Base-by-base conservation (phyloP, 2,113 vertebrate genomes). In the Nematolebias whitei region DNA sequence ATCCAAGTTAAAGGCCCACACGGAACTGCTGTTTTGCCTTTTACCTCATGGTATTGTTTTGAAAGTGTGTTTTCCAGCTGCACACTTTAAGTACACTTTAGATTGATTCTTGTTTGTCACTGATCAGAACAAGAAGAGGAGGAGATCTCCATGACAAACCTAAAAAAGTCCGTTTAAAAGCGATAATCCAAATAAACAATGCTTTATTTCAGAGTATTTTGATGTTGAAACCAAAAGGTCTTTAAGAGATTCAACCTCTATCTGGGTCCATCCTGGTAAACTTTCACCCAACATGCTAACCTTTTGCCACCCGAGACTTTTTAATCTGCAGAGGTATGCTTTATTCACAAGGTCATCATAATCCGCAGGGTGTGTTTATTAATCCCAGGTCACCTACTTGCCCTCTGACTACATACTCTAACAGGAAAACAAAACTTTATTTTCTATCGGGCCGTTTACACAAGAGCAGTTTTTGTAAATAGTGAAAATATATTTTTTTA, bases 321-420 rank as follows among this genome's bases (percentile, higher is more conserved):
- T 47, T 85, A 65, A 85, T 82, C 82, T 76, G 45, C 22, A 19
- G 64, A 65, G 53, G 57, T 65, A 76, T 55, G 50, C 22, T 71
- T 38, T 13, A 24, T 9, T 71, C 19, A 10, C 15, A 51, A 48
- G 51, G 54, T n/a, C n/a, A 49, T 78, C 66, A 54, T n/a, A n/a
- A n/a, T n/a, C n/a, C n/a, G n/a, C n/a, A n/a, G n/a, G n/a, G 19
- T 29, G 38, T 39, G 26, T 12, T 41, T 38, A 39, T 60, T n/a
- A 63, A 48, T 57, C 12, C 9, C 11, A 20, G 39, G 14, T 19
- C 1, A 19, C 50, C 12, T 3, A 40, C 48, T 22, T 54, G 5
- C 58, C 26, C 26, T 29, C 3, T 29, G 7, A 29, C 26, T 7
- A 29, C 26, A 4, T 29, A 29, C 26, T 4, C 26, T 29, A 29